phyloP scores from a whole-genome alignment of 2,113 vertebrate species.

The Corynorhinus townsendii region DNA sequence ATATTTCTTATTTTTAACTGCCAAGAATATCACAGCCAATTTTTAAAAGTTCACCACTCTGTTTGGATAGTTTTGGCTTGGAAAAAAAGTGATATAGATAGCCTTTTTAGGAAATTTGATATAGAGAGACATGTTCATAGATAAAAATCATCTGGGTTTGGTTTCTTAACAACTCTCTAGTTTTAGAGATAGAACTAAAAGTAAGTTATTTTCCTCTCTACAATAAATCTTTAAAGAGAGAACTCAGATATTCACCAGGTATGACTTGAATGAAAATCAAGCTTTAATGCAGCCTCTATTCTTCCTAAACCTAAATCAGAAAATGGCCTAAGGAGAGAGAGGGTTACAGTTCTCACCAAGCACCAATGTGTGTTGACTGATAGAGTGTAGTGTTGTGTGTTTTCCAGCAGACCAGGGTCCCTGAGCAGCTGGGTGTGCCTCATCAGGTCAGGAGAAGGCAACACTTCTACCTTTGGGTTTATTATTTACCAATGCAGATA shows the following conservation, averaged over 20 bases:
- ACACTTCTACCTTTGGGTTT: neutral
- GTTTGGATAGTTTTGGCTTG: neutral
- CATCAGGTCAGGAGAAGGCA: neutral
- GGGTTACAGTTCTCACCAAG: neutral
- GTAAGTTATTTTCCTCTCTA: neutral
- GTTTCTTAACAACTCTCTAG: neutral
- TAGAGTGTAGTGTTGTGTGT: neutral
- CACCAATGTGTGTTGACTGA: too few relatives aligned
- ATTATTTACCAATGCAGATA: neutral
- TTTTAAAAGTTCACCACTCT: neutral
- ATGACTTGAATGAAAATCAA: neutral
- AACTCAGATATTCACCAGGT: neutral
- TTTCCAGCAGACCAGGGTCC: neutral
- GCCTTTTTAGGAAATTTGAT: neutral
- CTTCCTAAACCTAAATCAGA: neutral
- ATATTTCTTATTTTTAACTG: neutral
- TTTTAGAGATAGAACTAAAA: neutral
- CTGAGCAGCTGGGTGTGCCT: neutral
- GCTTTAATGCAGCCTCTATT: neutral
- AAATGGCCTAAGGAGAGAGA: neutral
- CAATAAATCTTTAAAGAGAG: neutral
- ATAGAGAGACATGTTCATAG: neutral
- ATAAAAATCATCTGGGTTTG: neutral
- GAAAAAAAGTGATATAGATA: neutral
- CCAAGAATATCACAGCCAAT: neutral